Evolutionary conservation across 2,888 invertebrate genomes (phyloP).

Genomic region (Saturnia japonica): DNA sequence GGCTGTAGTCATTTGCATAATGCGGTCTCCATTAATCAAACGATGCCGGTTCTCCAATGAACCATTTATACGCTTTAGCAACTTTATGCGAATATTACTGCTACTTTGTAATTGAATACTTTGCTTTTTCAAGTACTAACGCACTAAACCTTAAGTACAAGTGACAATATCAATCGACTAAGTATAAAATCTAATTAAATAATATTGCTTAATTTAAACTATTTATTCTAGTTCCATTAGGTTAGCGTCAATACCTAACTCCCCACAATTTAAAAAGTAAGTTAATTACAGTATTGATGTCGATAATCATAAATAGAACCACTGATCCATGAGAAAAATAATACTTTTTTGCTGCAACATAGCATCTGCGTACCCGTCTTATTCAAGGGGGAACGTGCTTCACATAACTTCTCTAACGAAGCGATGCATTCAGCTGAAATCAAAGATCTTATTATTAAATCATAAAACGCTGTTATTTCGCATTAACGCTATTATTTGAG

Average conservation of each 20-base stretch:
- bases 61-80: constrained; percentile 23
- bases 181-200: neutral
- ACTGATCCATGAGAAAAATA: constrained; percentile 7
- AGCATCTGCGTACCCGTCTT: neutral
- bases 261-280: neutral
- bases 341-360: constrained; percentile 8
- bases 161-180: neutral
- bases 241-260: neutral
- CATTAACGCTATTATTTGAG: neutral
- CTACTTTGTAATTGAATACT: neutral
- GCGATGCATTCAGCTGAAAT: neutral
- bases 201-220: neutral
- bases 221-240: neutral
- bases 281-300: neutral
- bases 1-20: constrained; percentile 37
- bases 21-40: constrained; percentile 46
- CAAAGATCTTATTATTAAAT: neutral
- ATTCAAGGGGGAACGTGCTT: neutral
- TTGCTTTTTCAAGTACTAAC: neutral
- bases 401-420: constrained; percentile 12
- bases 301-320: neutral
- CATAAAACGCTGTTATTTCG: neutral
- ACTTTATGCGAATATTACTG: constrained; percentile 2
- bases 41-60: constrained; percentile 30
- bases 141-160: neutral